A percentile compares a stretch with the other conserved stretches of the same genome.
Evolutionary conservation across 1,140 invertebrate species (phyloP).

Genomic region (Grapholita molesta): DNA sequence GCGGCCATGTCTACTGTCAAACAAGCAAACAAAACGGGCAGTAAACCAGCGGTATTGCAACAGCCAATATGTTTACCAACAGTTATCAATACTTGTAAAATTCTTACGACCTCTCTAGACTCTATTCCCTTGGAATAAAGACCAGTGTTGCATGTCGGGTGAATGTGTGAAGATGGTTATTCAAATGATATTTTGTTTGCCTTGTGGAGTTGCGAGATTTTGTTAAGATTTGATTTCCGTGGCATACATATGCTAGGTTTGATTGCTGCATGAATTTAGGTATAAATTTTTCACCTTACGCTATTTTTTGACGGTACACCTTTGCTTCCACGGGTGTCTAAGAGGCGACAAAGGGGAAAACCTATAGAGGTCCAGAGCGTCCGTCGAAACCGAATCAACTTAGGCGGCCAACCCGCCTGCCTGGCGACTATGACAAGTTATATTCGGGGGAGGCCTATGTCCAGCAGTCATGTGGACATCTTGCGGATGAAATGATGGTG

Average conservation of each 20-base stretch:
- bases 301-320: no score
- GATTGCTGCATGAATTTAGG: no score
- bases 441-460: no score
- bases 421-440: no score
- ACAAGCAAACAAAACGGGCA: not conserved
- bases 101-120: not conserved
- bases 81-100: not conserved
- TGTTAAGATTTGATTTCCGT: not conserved
- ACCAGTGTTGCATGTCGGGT: not conserved
- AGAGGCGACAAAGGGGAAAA: no score
- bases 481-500: no score
- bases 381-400: no score
- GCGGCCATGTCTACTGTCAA: not conserved
- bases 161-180: not conserved
- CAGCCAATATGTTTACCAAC: not conserved
- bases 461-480: no score
- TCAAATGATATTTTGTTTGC: not conserved
- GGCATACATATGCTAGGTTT: not conserved
- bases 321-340: no score
- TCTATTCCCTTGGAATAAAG: not conserved
- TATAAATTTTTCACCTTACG: no score
- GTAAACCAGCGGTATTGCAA: not conserved
- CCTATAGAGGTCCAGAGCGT: no score
- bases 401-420: no score
- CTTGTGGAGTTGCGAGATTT: not conserved